phyloP scores from a whole-genome alignment of 2,113 vertebrate species.

The Polyodon spathula region DNA sequence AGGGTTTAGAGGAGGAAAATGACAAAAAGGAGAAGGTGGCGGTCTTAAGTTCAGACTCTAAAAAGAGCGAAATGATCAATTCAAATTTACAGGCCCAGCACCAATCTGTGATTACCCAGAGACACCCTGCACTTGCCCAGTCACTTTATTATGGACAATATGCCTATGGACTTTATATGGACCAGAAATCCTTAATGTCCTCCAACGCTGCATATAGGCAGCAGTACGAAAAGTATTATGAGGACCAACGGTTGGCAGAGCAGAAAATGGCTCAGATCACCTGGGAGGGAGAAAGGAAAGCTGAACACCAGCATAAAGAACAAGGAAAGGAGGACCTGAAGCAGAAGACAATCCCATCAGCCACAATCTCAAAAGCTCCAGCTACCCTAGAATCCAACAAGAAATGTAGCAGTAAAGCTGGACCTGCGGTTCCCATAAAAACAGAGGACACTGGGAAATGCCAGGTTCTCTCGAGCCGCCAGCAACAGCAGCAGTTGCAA shows the following conservation, averaged over 20 bases:
- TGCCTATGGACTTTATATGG: constrained; percentile 87
- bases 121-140: constrained; percentile 91
- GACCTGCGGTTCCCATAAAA: constrained; percentile 62
- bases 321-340: constrained; percentile 72
- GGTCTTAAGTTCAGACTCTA: constrained; percentile 51
- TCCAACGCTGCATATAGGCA: constrained; percentile 72
- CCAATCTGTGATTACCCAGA: constrained; percentile 87
- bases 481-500: constrained; percentile 69
- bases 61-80: constrained; percentile 63
- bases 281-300: constrained; percentile 61
- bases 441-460: constrained; percentile 74
- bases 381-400: constrained; percentile 67
- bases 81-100: constrained; percentile 75
- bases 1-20: constrained; percentile 62
- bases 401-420: constrained; percentile 71
- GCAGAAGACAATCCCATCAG: constrained; percentile 64
- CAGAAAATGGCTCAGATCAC: constrained; percentile 68
- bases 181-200: constrained; percentile 87
- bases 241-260: constrained; percentile 77
- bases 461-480: constrained; percentile 62
- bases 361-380: constrained; percentile 78
- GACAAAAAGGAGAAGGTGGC: constrained; percentile 75
- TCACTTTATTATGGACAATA: constrained; percentile 97
- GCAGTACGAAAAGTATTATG: constrained; percentile 79
- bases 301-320: constrained; percentile 57